These are phyloP conservation scores for Lasioglossum pauxillum DNA, from an alignment of 2,888 invertebrate genomes.

Conservation along the genomic window DNA sequence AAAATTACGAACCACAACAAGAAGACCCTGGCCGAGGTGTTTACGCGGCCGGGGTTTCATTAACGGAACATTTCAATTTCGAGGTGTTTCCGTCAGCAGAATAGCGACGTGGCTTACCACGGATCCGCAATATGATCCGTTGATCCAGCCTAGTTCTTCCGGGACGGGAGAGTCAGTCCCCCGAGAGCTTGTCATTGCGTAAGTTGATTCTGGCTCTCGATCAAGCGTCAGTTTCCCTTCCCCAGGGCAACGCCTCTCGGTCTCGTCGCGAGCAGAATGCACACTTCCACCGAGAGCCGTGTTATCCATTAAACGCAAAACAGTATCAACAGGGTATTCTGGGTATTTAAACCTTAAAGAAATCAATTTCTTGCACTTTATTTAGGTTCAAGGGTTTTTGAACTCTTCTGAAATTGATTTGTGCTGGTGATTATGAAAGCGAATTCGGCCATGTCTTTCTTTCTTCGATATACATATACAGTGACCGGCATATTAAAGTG, in stretches of 20 bases:
- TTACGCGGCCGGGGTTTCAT: constrained; percentile 1
- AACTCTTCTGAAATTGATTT: not conserved
- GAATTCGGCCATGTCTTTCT: no score
- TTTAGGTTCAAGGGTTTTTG: not conserved
- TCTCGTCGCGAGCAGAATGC: not conserved
- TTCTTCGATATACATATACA: no score
- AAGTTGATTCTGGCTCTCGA: constrained; percentile 31
- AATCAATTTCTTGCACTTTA: not conserved
- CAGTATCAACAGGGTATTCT: not conserved
- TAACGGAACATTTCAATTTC: constrained; percentile 11
- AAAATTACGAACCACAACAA: not conserved
- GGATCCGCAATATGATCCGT: constrained; percentile 24
- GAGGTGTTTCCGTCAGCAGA: constrained; percentile 5
- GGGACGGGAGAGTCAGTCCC: constrained; percentile 8
- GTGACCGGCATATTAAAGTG: no score
- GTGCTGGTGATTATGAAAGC: no score
- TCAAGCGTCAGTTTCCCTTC: constrained; percentile 12
- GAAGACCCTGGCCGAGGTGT: not conserved
- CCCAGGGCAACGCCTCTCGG: not conserved
- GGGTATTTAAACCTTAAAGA: not conserved
- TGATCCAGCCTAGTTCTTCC: constrained; percentile 1
- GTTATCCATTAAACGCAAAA: not conserved
- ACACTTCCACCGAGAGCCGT: not conserved
- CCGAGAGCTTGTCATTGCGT: constrained; percentile 7
- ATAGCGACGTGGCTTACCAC: not conserved